A percentile compares a stretch with the other conserved stretches of the same genome.
phyloP scores from a whole-genome alignment of 1,140 invertebrate genomes.

The Drosophila nigrodunni region DNA sequence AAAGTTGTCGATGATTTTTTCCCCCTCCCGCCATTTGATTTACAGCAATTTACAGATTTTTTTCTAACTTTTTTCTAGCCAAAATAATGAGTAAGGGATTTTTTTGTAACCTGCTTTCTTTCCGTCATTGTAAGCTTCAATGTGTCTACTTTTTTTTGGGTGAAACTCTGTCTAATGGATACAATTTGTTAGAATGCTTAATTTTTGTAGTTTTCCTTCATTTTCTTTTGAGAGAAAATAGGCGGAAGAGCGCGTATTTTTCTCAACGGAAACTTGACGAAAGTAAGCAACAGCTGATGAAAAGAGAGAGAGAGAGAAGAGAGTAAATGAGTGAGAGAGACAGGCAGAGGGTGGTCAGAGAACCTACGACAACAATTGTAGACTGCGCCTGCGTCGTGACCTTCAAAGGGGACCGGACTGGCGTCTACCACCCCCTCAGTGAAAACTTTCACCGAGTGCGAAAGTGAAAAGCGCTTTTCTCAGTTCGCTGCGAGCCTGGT shows the following conservation, averaged over 20 bases:
- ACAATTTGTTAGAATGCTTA: constrained; percentile 54
- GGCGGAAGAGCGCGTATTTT: constrained; percentile 61
- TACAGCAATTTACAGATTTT: constrained; percentile 30
- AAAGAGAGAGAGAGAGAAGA: not conserved
- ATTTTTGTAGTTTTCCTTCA: constrained; percentile 21
- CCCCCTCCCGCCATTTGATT: constrained; percentile 14
- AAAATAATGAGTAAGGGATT: constrained; percentile 61
- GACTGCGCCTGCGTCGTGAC: constrained; percentile 71
- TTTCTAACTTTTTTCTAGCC: constrained; percentile 24
- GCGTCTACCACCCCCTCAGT: constrained; percentile 5
- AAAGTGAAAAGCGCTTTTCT: not conserved
- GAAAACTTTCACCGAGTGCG: constrained; percentile 40
- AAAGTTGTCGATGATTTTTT: constrained; percentile 33
- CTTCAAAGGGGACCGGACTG: constrained; percentile 49
- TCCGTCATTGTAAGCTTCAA: constrained; percentile 19
- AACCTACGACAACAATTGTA: constrained; percentile 72
- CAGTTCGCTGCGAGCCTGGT: constrained; percentile 58
- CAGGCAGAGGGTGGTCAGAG: constrained; percentile 18
- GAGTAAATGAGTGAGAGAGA: not conserved
- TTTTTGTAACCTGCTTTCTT: constrained; percentile 54
- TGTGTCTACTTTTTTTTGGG: constrained; percentile 21
- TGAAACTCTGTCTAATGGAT: constrained; percentile 49
- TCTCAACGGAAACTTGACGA: constrained; percentile 47
- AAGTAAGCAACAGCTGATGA: constrained; percentile 65
- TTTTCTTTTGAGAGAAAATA: constrained; percentile 9